These are phyloP conservation scores for Temnopleurus reevesii DNA, from an alignment of 53 echinoderm and acorn worm species.

Conservation along the genomic window DNA sequence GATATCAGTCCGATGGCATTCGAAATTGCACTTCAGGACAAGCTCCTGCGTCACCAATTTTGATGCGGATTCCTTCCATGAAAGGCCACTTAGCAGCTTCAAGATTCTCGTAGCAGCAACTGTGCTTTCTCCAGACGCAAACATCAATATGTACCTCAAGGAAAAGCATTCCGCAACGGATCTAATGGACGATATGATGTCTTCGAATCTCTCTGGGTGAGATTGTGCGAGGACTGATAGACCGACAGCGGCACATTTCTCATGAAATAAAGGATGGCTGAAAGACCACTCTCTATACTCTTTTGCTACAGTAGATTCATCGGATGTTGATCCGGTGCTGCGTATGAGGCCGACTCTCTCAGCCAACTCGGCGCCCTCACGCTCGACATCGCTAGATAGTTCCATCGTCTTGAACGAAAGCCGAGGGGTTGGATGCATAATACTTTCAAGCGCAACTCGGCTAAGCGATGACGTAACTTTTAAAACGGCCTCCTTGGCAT, in stretches of 20 bases:
- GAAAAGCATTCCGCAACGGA: neutral
- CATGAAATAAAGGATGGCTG: slow-evolving; percentile 29
- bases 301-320: neutral
- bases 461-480: slow-evolving; percentile 12
- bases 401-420: slow-evolving; percentile 7
- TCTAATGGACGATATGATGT: neutral
- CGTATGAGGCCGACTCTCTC: slow-evolving; percentile 7
- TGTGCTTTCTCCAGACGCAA: slow-evolving; percentile 5
- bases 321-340: neutral
- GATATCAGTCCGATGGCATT: slow-evolving; percentile 32
- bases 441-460: neutral
- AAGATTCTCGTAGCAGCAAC: slow-evolving; percentile 28
- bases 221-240: neutral
- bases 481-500: neutral
- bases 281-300: slow-evolving; percentile 20
- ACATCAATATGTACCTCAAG: slow-evolving; percentile 26
- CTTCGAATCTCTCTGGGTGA: neutral
- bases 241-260: slow-evolving; percentile 40
- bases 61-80: neutral
- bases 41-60: neutral
- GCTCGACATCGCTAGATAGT: neutral
- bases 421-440: neutral
- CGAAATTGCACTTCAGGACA: slow-evolving; percentile 39
- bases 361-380: slow-evolving; percentile 38
- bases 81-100: neutral